Conservation (phyloP, 2,113 vertebrate genomes). For the Poeciliopsis prolifica region DNA sequence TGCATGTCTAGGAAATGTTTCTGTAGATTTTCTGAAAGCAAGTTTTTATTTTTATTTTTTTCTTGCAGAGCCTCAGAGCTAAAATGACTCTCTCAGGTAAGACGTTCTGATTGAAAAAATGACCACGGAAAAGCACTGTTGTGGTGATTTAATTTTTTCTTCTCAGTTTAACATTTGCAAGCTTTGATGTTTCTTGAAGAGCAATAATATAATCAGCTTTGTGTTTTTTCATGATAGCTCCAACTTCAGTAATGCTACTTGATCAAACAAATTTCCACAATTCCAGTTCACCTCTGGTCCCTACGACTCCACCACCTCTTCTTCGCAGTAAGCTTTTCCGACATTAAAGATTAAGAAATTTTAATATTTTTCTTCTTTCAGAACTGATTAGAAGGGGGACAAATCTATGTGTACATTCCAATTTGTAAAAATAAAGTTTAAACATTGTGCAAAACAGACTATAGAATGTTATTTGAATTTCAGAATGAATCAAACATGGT, state of each 20-base stretch:
- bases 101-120: neutral
- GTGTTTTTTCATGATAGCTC: neutral
- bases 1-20: neutral
- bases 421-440: no score
- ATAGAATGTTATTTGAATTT: neutral
- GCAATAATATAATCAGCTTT: neutral
- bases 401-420: no score
- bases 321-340: conserved; percentile 30
- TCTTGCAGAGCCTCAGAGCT: conserved; percentile 71
- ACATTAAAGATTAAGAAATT: no score
- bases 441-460: neutral
- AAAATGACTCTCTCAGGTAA: conserved; percentile 70
- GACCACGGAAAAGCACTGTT: neutral
- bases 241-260: conserved; percentile 1
- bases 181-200: neutral
- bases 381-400: no score
- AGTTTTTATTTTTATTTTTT: neutral
- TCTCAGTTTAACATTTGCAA: conserved; percentile 2
- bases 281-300: neutral
- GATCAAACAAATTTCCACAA: conserved; percentile 9
- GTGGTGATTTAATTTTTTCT: neutral
- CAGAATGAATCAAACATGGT: neutral
- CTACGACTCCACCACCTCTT: neutral
- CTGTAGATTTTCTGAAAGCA: neutral
- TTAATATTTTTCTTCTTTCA: neutral